Evolutionary conservation across 2,797 vertebrate species (phyloP), one percentile per base, ranked within the genome.

Genomic region (Arnoldichthys spilopterus): DNA sequence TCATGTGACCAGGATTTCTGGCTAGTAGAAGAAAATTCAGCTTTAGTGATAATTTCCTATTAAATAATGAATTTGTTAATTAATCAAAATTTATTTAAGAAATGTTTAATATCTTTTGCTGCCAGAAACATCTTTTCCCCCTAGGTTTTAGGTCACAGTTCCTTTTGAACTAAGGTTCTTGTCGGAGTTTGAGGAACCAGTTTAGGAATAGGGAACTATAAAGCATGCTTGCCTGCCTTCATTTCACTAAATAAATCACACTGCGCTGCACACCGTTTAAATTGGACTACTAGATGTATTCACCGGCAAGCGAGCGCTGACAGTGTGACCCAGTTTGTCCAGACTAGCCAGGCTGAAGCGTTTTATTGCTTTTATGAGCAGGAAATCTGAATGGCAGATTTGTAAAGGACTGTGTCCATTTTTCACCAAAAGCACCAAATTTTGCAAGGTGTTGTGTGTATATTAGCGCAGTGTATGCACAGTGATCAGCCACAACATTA

Each of bases 261-360:
- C 24, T 26, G 1, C 11, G 11, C n/a, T 76, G 22, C 49, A 54
- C 30, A 1, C 62, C 26, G 13, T 53, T 6, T 15, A 69, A 64
- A 59, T 69, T 77, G 47, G 40, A 77, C 75, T 20, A 13, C 64
- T 47, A 34, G 53, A 61, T 37, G 18, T 49, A 49, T 59, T 59
- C 37, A 24, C n/a, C 0, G 15, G 37, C 18, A 4, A 49, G 24
- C 28, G 30, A 77, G 40, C 20, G 28, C 66, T 2, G 43, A 20
- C 15, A 32, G 58, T 32, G 8, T 61, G 75, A 69, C 66, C 66
- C 69, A 49, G 43, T 77, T 77, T 59, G 20, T n/a, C 2, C 20
- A 24, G 75, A 77, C 26, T 32, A 26, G 7, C 22, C 11, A 12
- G 11, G 6, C 9, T 12, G 22, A 26, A 28, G 24, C 1, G 1